Base-by-base conservation (phyloP, 2,113 vertebrate genomes). In the Phalacrocorax aristotelis region DNA sequence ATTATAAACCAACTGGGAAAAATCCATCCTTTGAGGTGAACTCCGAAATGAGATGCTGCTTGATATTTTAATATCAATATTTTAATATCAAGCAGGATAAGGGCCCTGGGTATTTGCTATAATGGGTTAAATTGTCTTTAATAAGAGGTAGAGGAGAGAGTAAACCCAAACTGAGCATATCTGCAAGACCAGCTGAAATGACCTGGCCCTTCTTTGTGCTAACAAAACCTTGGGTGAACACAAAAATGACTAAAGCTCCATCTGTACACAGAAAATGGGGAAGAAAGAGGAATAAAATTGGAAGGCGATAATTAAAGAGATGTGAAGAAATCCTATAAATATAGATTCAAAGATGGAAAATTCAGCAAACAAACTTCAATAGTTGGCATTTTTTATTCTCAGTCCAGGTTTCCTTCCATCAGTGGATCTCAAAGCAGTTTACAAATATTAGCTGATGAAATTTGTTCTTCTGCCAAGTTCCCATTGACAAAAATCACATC, bases 401-500 rank as follows among this genome's bases (percentile, higher is more conserved):
- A 87, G 89, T 54, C 87, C 89, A 93, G 89, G 81, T 95, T 96
- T 93, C 90, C 71, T 96, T 94, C 96, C 90, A 87, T 94, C 94
- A 94, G 75, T 83, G 62, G 89, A 80, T 93, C 88, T 93, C 93
- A 95, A 90, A 86, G 94, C 51, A 95, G 84, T 94, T 97, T 96
- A 95, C 95, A 97, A 97, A 97, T 91, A 94, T 88, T 91, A 94
- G 70, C 71, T 96, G 84, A 90, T 88, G 74, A 91, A 93, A 95
- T 93, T 92, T 95, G 89, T 51, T 83, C 77, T 78, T 85, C 91
- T 90, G 78, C 92, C 90, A 95, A 91, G 68, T 57, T 94, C 54
- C 84, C 96, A 95, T 95, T 96, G 93, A 96, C 94, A 97, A 94
- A 96, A 97, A 83, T 93, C 95, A 96, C 93, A 97, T 87, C 91